phyloP scores from a whole-genome alignment of 1,140 invertebrate species.

The roundworm (Caenorhabditis elegans) region DNA sequence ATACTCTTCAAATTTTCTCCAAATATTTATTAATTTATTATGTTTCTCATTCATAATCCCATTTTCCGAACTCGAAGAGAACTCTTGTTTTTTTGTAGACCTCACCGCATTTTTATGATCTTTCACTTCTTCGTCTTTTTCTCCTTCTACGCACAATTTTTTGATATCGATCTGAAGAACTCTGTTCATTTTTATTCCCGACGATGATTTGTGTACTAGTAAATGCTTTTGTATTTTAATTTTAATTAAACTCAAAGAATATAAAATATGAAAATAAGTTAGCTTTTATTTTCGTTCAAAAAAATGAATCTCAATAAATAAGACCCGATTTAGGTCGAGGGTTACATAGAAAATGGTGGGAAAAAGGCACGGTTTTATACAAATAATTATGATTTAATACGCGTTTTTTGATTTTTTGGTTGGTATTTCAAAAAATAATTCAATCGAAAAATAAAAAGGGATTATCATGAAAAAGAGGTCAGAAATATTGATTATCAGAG shows the following conservation, averaged over 20 bases:
- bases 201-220: not conserved
- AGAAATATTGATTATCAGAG: conserved; percentile 14
- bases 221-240: conserved; percentile 9
- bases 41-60: conserved; percentile 8
- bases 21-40: conserved; percentile 16
- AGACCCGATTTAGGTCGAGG: conserved; percentile 8
- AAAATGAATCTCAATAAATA: conserved; percentile 17
- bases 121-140: not conserved
- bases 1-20: not conserved
- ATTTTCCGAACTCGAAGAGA: conserved; percentile 4
- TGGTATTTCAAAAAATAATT: too few relatives aligned
- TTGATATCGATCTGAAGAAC: not conserved
- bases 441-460: not conserved
- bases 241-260: too few relatives aligned
- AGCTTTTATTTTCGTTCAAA: not conserved
- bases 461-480: not conserved
- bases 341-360: not conserved
- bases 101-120: not conserved
- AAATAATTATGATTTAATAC: not conserved
- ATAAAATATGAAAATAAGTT: too few relatives aligned
- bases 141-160: not conserved
- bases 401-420: not conserved
- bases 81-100: not conserved
- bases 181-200: not conserved
- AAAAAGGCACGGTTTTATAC: conserved; percentile 20